phyloP scores from a whole-genome alignment of 2,113 vertebrate genomes.

The Coptodon rendalli region DNA sequence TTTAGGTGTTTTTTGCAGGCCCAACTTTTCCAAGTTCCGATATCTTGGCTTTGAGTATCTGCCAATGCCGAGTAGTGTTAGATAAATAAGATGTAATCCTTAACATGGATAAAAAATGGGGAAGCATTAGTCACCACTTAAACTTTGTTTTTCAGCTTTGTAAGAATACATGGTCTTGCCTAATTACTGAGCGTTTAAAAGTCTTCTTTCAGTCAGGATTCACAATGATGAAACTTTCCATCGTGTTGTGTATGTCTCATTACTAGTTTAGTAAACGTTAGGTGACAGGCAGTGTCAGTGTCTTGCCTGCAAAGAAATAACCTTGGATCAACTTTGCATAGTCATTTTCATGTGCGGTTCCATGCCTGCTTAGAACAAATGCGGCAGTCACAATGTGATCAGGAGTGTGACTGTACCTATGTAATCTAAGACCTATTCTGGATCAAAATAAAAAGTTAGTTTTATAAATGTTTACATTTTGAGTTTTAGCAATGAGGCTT shows the following conservation, averaged over 20 bases:
- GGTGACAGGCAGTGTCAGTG: too few species aligned
- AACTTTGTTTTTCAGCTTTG: background rate
- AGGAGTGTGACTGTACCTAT: background rate
- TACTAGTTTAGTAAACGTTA: background rate
- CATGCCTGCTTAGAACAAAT: background rate
- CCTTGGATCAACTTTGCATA: background rate
- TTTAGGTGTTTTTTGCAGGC: background rate
- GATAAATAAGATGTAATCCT: background rate
- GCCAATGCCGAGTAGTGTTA: fast-evolving
- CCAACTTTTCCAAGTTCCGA: fast-evolving
- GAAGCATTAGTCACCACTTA: background rate
- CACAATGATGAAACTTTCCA: background rate
- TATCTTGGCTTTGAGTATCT: background rate
- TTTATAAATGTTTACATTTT: background rate
- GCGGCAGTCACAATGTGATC: background rate
- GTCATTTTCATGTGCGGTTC: background rate
- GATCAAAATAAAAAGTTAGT: background rate
- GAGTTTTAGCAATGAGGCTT: background rate
- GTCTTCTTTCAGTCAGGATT: background rate
- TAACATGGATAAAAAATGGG: background rate
- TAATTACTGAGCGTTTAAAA: background rate
- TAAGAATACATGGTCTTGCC: background rate
- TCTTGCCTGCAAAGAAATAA: background rate
- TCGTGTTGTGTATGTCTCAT: background rate
- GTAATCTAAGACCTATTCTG: background rate